Evolutionary conservation across 2,888 invertebrate species (phyloP), one percentile per base, ranked within the genome.

Genomic region (Lacanobia wlatinum): DNA sequence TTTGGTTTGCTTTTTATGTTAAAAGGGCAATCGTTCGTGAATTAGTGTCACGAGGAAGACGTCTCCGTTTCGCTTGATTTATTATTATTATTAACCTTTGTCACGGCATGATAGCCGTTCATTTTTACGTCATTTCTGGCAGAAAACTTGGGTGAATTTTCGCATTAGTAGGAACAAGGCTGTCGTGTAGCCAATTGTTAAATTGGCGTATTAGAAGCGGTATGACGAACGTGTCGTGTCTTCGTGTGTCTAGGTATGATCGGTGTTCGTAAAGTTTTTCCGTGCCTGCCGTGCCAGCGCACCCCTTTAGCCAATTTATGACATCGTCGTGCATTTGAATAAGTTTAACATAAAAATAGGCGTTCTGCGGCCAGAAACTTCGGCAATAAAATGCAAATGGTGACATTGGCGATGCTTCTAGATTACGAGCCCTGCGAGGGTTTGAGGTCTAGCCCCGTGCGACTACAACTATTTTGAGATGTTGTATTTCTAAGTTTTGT

Each of bases 381-480:
- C 92, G 84, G 92, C 92, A 96, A 96, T 96, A 96, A 96, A 96
- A 96, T 95, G 96, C 95, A 95, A 96, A 96, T 96, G 95, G 92
- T 91, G 92, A 91, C 92, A 92, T 92, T 91, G 90, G 92, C 90
- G 90, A 88, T 87, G 88, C 88, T 89, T 87, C 89, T 89, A 89
- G 89, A 90, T 90, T 90, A 89, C 83, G 83, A 65, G 34, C 28
- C 53, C 61, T 71, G 77, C 46, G 77, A 70, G 68, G 72, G 76
- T 68, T 73, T 52, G 52, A 63, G 66, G 60, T 76, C 80, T 76
- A 84, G 74, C 48, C 64, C 67, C 28, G 23, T 43, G 21, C 8
- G 21, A 43, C 59, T 48, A 76, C 56, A 77, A 80, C 73, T 77
- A 58, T 71, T 77, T 71, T 64, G 62, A 59, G 50, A 73, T 65